phyloP scores from a whole-genome alignment of 2,113 vertebrate species.

The Nothocercus julius region DNA sequence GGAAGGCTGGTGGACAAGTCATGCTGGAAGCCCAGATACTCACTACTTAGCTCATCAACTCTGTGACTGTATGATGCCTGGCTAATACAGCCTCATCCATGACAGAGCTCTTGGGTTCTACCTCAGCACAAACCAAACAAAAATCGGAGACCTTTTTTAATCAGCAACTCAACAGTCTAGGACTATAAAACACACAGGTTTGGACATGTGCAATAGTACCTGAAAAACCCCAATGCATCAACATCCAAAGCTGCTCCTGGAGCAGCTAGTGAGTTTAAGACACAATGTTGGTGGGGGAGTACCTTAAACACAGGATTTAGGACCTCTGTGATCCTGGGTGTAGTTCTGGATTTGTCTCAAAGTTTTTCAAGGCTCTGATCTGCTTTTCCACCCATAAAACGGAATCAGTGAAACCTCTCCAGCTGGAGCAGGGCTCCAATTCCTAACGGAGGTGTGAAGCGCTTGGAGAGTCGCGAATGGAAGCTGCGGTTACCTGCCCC shows the following conservation, averaged over 20 bases:
- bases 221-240: not conserved
- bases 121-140: not conserved
- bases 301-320: not conserved
- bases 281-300: not conserved
- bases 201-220: not conserved
- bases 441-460: not conserved
- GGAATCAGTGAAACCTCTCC: not conserved
- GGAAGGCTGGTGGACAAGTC: not conserved
- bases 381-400: slow-evolving; percentile 3
- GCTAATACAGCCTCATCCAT: not conserved
- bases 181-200: not conserved
- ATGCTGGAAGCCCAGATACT: not conserved
- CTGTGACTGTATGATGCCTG: not conserved
- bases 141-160: not conserved
- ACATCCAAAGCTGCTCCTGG: not conserved
- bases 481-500: not conserved
- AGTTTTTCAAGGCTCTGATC: not conserved
- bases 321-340: not conserved
- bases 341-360: not conserved
- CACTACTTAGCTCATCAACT: not conserved
- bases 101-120: not conserved
- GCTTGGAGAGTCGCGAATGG: not conserved
- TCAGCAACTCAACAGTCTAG: not conserved
- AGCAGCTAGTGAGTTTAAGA: not conserved
- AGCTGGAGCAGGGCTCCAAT: not conserved